Conservation (phyloP, 2,888 invertebrate genomes). For the Epiblema foenella region DNA sequence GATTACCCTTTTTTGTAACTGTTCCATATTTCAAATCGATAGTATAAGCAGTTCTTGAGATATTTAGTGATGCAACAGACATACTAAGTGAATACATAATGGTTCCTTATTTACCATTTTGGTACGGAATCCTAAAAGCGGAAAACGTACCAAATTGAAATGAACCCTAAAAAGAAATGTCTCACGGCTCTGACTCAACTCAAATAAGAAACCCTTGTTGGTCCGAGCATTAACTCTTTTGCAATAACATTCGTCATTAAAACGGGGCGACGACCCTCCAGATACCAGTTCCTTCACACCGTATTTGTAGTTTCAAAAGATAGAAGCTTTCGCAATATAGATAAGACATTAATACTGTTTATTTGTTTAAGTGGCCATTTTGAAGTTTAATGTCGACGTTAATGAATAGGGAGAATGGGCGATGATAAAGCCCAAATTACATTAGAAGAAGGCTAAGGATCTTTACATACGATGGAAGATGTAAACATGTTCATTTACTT, state of each 20-base stretch:
- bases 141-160: not conserved
- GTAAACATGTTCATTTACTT: not conserved
- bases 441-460: not conserved
- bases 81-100: too few species aligned
- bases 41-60: too few species aligned
- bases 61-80: too few species aligned
- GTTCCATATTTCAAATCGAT: too few species aligned
- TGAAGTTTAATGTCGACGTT: slow-evolving; percentile 25
- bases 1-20: too few species aligned
- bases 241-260: slow-evolving; percentile 58
- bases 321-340: slow-evolving; percentile 36
- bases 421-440: slow-evolving; percentile 4
- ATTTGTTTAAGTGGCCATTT: slow-evolving; percentile 36
- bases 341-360: slow-evolving; percentile 36
- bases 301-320: slow-evolving; percentile 44
- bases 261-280: slow-evolving; percentile 60
- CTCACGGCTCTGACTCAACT: slow-evolving; percentile 36
- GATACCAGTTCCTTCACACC: slow-evolving; percentile 62
- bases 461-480: not conserved
- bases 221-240: slow-evolving; percentile 56
- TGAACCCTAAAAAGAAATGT: slow-evolving; percentile 10
- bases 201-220: slow-evolving; percentile 57
- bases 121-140: too few species aligned
- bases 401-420: slow-evolving; percentile 8
- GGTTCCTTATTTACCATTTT: too few species aligned